These are phyloP conservation scores for Petrocephalus microphthalmus DNA, from an alignment of 2,113 vertebrate genomes.

Conservation along the genomic window DNA sequence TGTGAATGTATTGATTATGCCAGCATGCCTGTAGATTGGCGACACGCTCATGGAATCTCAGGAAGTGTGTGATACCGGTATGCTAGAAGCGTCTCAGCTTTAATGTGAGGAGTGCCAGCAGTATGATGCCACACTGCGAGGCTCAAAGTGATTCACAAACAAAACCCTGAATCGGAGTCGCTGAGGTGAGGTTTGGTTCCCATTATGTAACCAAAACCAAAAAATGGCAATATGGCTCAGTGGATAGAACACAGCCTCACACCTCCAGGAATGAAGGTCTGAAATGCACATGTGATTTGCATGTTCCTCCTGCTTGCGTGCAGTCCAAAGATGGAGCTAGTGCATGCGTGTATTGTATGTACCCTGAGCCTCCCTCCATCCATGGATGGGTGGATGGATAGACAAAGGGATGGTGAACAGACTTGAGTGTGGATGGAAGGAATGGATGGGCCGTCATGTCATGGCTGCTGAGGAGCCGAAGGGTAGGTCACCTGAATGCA, in stretches of 20 bases:
- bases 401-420: neutral
- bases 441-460: neutral
- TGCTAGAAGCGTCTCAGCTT: neutral
- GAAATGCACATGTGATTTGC: neutral
- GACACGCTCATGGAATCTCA: neutral
- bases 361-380: no score
- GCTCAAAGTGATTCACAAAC: neutral
- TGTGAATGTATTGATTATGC: neutral
- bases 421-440: neutral
- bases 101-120: neutral
- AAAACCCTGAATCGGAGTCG: neutral
- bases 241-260: neutral
- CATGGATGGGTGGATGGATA: no score
- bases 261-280: neutral
- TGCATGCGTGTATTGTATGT: neutral
- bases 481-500: slow-evolving; percentile 82
- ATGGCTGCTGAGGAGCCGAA: no score
- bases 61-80: neutral
- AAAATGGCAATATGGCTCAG: neutral
- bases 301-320: neutral
- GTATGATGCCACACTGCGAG: neutral
- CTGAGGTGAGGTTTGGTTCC: neutral
- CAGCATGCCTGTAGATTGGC: neutral
- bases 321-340: neutral
- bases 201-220: neutral